Evolutionary conservation across 2,888 invertebrate species (phyloP), one percentile per base, ranked within the genome.

Genomic region (Pandemis heparana): DNA sequence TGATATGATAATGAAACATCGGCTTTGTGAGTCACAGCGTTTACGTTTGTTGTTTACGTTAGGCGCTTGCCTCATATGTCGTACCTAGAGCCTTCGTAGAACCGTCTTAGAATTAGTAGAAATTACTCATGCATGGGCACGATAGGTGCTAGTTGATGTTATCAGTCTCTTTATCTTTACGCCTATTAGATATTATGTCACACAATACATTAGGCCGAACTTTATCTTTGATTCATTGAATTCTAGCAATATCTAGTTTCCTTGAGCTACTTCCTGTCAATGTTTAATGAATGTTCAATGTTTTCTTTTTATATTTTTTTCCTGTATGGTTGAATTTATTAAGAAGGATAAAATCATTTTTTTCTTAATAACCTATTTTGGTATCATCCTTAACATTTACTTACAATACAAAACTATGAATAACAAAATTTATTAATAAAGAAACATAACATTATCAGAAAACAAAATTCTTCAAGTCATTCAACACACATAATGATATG

Each of bases 11-110:
- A 94, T 92, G 92, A 92, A 87, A 86, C 88, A 86, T 88, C 91
- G 90, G 92, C 92, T 92, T 92, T 86, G 94, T 94, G 94, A 94
- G 93, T 94, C 94, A 94, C 86, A 53, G 53, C 92, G 92, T 92
- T 91, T 92, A 91, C 87, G 88, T 90, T 92, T 92, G 85, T 88
- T 93, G 92, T 93, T 93, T 92, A 92, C 90, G 82, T 87, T 88
- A 80, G 77, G 83, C 79, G 80, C 83, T 84, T 79, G 78, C 81
- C 79, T 84, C 81, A 81, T 81, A 79, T 81, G 81, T 80, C 82
- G 77, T 79, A 77, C 75, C 14, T 81, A 77, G 80, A 79, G 83
- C 78, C 78, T 89, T 86, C 85, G 80, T 87, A 87, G 89, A 88
- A 87, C 78, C 78, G 79, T 79, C 77, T 83, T 87, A 85, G 81